Evolutionary conservation across 2,888 invertebrate species (phyloP), one percentile per base, ranked within the genome.

Genomic region (Melieria crassipennis): DNA sequence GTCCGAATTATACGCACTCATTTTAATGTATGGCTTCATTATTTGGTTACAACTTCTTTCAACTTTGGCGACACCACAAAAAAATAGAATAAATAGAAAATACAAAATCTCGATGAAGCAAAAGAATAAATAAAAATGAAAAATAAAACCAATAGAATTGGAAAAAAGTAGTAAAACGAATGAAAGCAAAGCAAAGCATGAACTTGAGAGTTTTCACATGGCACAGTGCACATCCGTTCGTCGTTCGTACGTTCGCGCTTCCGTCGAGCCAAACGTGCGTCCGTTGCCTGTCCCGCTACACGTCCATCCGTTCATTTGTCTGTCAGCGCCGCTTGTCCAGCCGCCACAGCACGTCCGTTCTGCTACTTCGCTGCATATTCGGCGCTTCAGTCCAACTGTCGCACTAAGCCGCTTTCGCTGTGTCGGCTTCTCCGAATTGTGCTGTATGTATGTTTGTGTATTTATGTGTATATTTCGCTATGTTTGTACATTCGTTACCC

Each of bases 11-110:
- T 58, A 30, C 42, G 58, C 62, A 47, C 47, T 45, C 6, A 62
- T 62, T 62, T 62, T 62, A 62, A 62, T 62, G 45, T 69, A 70
- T 70, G 50, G 70, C 70, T 70, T 70, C 70, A 70, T 70, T 70
- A 70, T 65, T 65, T 61, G 70, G 65, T 65, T 65, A 70, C 70
- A 70, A 70, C 61, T 70, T 65, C 43, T 70, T 65, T 65, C 60
- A 48, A 64, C 60, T 65, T 65, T 65, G 65, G 65, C 45, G 60
- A 43, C 47, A 60, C 55, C 52, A 62, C 68, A 61, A 11, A 68
- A 46, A 62, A 4, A 62, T 4, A 43, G n/a, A 46, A 62, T 45
- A 43, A 62, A 45, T 10, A 62, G 7, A 62, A 47, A 42, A 46
- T 13, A 62, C 47, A 1, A 62, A 45, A 43, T 11, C 13, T 30